Evolutionary conservation across 64 coral and sea anemone species (phyloP).

Genomic region (Hydrozoanthus tunicans): DNA sequence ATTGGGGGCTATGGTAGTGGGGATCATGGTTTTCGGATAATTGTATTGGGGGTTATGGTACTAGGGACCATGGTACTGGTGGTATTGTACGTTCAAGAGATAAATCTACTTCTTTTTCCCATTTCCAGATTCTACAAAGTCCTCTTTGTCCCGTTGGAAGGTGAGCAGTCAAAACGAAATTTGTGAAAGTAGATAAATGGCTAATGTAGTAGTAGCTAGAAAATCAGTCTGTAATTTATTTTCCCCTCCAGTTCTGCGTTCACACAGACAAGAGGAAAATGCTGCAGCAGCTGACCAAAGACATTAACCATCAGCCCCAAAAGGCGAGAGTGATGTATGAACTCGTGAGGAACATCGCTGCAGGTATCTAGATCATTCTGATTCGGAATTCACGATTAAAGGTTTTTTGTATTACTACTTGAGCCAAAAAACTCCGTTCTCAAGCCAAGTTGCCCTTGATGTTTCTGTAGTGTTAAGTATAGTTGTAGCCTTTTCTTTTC

Average conservation of each 20-base stretch:
- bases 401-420: too few species aligned
- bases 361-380: constrained; percentile 46
- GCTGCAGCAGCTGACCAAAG: constrained; percentile 90
- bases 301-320: constrained; percentile 93
- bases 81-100: neutral
- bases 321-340: constrained; percentile 96
- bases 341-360: constrained; percentile 82
- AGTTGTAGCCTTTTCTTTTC: too few species aligned
- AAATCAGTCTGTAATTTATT: neutral
- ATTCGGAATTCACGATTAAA: neutral
- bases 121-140: constrained; percentile 52
- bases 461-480: too few species aligned
- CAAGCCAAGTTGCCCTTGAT: too few species aligned
- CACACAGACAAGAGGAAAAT: constrained; percentile 97
- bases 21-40: too few species aligned
- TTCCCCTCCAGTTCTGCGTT: constrained; percentile 78
- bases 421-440: too few species aligned
- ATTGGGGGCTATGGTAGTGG: too few species aligned
- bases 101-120: neutral
- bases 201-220: too few species aligned
- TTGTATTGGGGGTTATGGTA: too few species aligned
- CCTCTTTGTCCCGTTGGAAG: constrained; percentile 96
- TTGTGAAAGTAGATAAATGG: neutral
- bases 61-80: too few species aligned
- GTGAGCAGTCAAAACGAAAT: constrained; percentile 11